Percentiles rank a stretch among this genome's conserved stretches.
These are phyloP conservation scores for Ruditapes philippinarum DNA, from an alignment of 1,140 invertebrate species.

Conservation along the genomic window DNA sequence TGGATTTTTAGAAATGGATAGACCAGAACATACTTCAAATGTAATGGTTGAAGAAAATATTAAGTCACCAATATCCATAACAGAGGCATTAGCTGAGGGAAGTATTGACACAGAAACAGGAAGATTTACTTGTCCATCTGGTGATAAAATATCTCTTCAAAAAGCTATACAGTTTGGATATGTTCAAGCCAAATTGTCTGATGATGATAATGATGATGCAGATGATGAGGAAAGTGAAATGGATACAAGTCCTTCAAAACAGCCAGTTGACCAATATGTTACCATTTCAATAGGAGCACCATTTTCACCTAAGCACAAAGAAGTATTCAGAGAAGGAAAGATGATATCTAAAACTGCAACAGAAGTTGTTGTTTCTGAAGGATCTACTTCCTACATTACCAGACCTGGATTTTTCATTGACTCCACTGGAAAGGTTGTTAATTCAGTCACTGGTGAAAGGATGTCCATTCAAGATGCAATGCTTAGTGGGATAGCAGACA, in stretches of 20 bases:
- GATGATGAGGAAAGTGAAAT: slow-evolving; percentile 23
- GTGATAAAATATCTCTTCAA: slow-evolving; percentile 90
- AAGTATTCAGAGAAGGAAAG: slow-evolving; percentile 73
- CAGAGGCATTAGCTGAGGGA: slow-evolving; percentile 91
- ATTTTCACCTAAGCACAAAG: slow-evolving; percentile 73
- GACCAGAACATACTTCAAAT: slow-evolving; percentile 60
- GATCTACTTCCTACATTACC: slow-evolving; percentile 74
- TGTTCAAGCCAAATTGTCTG: slow-evolving; percentile 89
- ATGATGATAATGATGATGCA: slow-evolving; percentile 54
- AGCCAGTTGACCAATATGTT: slow-evolving; percentile 65
- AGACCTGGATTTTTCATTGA: slow-evolving; percentile 80
- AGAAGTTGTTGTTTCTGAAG: slow-evolving; percentile 75
- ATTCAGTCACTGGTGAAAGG: slow-evolving; percentile 76
- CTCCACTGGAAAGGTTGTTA: slow-evolving; percentile 78
- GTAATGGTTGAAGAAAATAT: slow-evolving; percentile 50
- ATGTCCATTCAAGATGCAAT: slow-evolving; percentile 91
- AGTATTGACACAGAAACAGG: slow-evolving; percentile 93
- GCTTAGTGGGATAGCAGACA: slow-evolving; percentile 92
- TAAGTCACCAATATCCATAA: slow-evolving; percentile 78
- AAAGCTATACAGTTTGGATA: slow-evolving; percentile 91
- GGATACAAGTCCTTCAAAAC: background rate
- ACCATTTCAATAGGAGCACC: slow-evolving; percentile 76
- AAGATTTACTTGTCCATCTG: slow-evolving; percentile 89
- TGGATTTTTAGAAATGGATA: slow-evolving; percentile 88
- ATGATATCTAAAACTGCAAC: slow-evolving; percentile 78